phyloP scores from a whole-genome alignment of 2,888 invertebrate genomes.

The Pheosia gnoma region DNA sequence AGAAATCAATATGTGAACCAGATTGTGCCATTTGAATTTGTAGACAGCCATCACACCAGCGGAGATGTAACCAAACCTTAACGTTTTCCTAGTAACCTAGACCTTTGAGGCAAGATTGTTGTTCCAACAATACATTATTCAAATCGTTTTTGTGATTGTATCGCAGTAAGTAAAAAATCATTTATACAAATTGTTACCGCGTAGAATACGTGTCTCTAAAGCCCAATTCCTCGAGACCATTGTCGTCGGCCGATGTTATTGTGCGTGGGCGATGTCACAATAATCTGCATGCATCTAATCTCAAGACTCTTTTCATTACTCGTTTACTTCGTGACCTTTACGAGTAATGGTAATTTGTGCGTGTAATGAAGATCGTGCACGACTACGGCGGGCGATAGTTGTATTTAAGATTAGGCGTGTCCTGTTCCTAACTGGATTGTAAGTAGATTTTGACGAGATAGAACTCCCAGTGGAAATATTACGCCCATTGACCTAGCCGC shows the following conservation, averaged over 20 bases:
- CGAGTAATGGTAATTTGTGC: conserved; percentile 50
- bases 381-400: conserved; percentile 21
- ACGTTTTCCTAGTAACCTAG: conserved; percentile 30
- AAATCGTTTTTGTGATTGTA: conserved; percentile 38
- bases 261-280: conserved; percentile 68
- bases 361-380: conserved; percentile 63
- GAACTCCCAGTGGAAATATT: conserved; percentile 52
- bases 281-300: conserved; percentile 58
- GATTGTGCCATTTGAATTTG: conserved; percentile 19
- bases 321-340: conserved; percentile 54
- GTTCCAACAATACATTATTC: conserved; percentile 35
- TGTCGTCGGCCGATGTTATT: conserved; percentile 65
- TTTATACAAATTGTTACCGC: conserved; percentile 51
- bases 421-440: conserved; percentile 51
- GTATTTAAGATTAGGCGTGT: conserved; percentile 47
- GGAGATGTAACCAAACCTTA: conserved; percentile 2
- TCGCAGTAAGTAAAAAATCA: conserved; percentile 41
- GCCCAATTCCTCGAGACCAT: conserved; percentile 62
- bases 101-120: conserved; percentile 23
- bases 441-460: conserved; percentile 56
- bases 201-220: conserved; percentile 52
- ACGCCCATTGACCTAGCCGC: conserved; percentile 39
- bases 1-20: too few species aligned
- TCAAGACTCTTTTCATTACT: conserved; percentile 55
- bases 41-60: conserved; percentile 14